Evolutionary conservation across 2,113 vertebrate genomes (phyloP).

Genomic region (Pelmatolapia mariae): DNA sequence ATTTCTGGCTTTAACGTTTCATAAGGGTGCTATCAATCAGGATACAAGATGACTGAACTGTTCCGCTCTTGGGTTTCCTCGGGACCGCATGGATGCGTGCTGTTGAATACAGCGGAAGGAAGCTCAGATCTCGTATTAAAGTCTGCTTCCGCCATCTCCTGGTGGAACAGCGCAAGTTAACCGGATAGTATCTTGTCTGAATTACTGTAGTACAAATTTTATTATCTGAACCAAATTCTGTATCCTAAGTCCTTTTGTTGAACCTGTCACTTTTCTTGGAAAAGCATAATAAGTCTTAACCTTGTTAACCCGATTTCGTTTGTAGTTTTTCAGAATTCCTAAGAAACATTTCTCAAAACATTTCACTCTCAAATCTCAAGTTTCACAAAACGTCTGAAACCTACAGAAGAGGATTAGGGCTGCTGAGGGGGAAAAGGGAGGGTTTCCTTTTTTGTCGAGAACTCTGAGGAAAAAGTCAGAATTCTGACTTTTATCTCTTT

Average conservation of each 20-base stretch:
- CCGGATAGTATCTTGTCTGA: not conserved
- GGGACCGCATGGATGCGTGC: conserved; percentile 6
- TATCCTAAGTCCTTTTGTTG: not conserved
- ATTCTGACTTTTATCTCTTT: not conserved
- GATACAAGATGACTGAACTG: not conserved
- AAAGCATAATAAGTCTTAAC: not conserved
- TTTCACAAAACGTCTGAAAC: not conserved
- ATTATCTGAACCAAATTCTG: not conserved
- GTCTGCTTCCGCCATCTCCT: conserved; percentile 23
- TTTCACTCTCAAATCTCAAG: not conserved
- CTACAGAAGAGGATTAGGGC: too few species aligned
- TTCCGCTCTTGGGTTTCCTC: not conserved
- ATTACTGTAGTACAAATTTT: not conserved
- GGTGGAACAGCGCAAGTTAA: not conserved
- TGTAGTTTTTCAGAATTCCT: not conserved
- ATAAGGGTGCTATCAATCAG: not conserved
- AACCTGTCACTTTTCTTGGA: not conserved
- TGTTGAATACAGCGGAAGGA: not conserved
- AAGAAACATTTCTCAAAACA: not conserved
- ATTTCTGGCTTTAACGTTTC: not conserved
- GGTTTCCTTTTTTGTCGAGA: not conserved
- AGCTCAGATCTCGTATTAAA: not conserved
- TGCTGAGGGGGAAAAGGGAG: not conserved
- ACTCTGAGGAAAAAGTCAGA: not conserved
- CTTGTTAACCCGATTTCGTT: not conserved